Base-by-base conservation (phyloP, 2,797 vertebrate species). In the Poecile montanus region DNA sequence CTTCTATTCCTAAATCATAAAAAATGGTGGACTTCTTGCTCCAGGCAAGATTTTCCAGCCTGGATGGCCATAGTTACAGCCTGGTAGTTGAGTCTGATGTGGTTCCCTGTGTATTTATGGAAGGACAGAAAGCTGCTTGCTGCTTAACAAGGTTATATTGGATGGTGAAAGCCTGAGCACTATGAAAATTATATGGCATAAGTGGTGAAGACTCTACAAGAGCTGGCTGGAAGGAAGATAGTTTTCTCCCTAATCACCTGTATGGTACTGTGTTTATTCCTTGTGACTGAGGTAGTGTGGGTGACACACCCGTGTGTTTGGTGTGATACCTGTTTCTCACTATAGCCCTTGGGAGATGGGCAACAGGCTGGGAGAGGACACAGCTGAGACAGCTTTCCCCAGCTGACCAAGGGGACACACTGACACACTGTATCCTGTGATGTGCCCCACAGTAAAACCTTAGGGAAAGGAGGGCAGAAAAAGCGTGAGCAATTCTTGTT, bases 401-500 rank as follows among this genome's bases (percentile, higher is more conserved):
- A 75, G 4, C 1, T n/a, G 29, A 42, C 8, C 6, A 27, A 48
- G 54, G 16, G 26, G 5, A 18, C 20, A 36, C 11, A 3, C 44
- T 53, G 5, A 18, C 20, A 36, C 11, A 3, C 44, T 53, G 3
- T 25, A 40, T n/a, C 13, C 20, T 8, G 1, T 30, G 32, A 22
- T 27, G 12, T 71, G 20, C 10, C 62, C 29, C 48, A n/a, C 8
- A 48, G 13, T 25, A 40, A 81, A 81, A 36, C 10, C 20, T 78
- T 30, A 26, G 30, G 11, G 21, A 67, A 58, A 45, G 7, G 16
- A 40, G 7, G 2, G 3, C 6, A 29, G 63, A 71, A 30, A 5
- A 36, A 6, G 8, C 0, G 0, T 22, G 26, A 58, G 5, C 26
- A 75, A 10, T 27, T 60, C 36, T 32, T 47, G 6, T 22, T 68